These are phyloP conservation scores for Gymnocypris eckloni DNA, from an alignment of 2,797 vertebrate species.

Conservation along the genomic window DNA sequence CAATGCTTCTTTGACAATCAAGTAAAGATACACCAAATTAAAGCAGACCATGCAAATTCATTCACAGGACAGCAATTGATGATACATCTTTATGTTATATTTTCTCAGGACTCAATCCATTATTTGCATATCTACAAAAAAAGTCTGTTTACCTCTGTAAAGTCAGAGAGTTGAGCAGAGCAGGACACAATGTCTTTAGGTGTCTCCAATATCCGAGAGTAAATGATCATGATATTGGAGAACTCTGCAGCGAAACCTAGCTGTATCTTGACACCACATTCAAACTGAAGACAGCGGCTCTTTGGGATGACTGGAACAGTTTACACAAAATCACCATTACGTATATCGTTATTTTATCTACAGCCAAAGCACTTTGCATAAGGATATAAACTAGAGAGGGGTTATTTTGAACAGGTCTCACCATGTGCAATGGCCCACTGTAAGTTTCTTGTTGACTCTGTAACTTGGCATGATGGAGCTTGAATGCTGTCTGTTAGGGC, in stretches of 20 bases:
- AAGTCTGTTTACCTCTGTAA: slow-evolving; percentile 76
- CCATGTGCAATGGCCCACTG: slow-evolving; percentile 88
- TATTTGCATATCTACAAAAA: neutral
- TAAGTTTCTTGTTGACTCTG: slow-evolving; percentile 82
- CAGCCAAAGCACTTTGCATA: neutral
- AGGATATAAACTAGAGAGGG: neutral
- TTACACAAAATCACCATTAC: neutral
- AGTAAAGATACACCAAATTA: neutral
- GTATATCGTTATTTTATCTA: neutral
- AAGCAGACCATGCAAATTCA: neutral
- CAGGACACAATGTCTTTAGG: slow-evolving; percentile 77
- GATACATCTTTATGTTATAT: neutral
- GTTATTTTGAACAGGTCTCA: slow-evolving; percentile 59
- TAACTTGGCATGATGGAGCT: slow-evolving; percentile 62
- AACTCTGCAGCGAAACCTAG: slow-evolving; percentile 89
- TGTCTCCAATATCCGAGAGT: slow-evolving; percentile 79
- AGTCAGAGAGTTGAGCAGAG: slow-evolving; percentile 80
- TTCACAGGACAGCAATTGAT: neutral
- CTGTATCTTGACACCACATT: slow-evolving; percentile 84
- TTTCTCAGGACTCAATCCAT: neutral
- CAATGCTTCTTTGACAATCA: neutral
- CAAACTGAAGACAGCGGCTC: slow-evolving; percentile 78
- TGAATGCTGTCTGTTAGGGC: slow-evolving; percentile 81
- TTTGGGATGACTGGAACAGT: slow-evolving; percentile 77
- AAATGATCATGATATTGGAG: slow-evolving; percentile 91